These are phyloP conservation scores for Chiloscyllium plagiosum DNA, from an alignment of 2,113 vertebrate species.

Conservation along the genomic window DNA sequence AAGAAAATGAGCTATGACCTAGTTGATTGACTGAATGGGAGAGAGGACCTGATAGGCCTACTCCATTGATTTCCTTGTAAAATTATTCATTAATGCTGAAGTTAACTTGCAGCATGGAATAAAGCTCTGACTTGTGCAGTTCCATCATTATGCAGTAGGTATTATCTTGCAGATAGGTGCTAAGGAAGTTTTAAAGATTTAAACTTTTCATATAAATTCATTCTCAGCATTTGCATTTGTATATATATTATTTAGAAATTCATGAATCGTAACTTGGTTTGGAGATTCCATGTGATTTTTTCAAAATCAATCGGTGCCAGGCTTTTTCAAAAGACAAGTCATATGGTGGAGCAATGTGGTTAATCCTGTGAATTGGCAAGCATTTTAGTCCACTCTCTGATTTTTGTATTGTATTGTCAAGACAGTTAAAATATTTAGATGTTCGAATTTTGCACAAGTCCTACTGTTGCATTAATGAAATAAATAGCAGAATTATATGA, in stretches of 20 bases:
- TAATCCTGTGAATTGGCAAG: background rate
- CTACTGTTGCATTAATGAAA: background rate
- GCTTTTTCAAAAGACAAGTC: background rate
- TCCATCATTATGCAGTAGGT: background rate
- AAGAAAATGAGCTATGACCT: no score
- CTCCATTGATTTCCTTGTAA: no score
- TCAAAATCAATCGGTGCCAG: background rate
- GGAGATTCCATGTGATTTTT: background rate
- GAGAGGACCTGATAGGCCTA: no score
- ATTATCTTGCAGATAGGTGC: background rate
- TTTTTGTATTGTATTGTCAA: background rate
- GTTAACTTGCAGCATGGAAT: background rate
- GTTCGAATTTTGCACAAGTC: background rate
- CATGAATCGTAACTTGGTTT: background rate
- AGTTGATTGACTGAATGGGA: no score
- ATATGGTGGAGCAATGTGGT: background rate
- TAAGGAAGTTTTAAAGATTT: background rate
- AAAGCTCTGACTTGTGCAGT: background rate
- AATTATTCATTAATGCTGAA: background rate
- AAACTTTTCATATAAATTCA: background rate
- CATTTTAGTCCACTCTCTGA: background rate
- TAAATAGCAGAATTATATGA: background rate
- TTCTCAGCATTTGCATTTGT: background rate
- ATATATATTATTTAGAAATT: background rate
- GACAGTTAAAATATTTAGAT: background rate